Percentiles rank a stretch among this genome's conserved stretches.
These are phyloP conservation scores for Syngnathoides biaculeatus DNA, from an alignment of 2,113 vertebrate species.

Conservation along the genomic window DNA sequence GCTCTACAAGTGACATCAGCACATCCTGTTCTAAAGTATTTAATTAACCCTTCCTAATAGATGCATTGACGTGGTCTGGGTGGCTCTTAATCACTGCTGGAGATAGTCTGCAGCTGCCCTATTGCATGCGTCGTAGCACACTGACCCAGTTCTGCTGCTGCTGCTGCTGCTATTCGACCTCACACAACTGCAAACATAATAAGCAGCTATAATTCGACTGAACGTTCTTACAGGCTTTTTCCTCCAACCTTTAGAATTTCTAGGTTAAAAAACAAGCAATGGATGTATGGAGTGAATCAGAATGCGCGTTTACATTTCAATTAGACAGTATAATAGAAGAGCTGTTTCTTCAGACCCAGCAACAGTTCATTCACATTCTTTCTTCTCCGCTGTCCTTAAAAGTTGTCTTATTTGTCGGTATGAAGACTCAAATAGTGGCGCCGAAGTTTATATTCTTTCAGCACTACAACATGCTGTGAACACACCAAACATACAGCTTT, in stretches of 20 bases:
- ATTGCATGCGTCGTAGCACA: constrained; percentile 39
- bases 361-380: too few relatives aligned
- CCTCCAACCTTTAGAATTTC: background rate
- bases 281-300: too few relatives aligned
- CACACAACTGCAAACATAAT: constrained; percentile 11
- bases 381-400: too few relatives aligned
- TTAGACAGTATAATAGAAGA: too few relatives aligned
- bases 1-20: constrained; percentile 3
- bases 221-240: background rate
- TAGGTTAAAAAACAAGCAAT: background rate
- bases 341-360: too few relatives aligned
- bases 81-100: constrained; percentile 23
- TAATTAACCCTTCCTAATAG: background rate
- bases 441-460: too few relatives aligned
- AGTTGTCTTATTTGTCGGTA: too few relatives aligned
- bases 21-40: constrained; percentile 6
- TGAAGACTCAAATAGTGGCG: too few relatives aligned
- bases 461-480: too few relatives aligned
- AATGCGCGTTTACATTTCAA: too few relatives aligned
- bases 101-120: constrained; percentile 21
- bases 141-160: constrained; percentile 54
- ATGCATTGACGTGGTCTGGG: background rate
- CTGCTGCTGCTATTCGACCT: constrained; percentile 13
- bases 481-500: too few relatives aligned
- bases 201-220: background rate